These are phyloP conservation scores for Oreortyx pictus DNA, from an alignment of 2,797 vertebrate genomes.

Conservation along the genomic window DNA sequence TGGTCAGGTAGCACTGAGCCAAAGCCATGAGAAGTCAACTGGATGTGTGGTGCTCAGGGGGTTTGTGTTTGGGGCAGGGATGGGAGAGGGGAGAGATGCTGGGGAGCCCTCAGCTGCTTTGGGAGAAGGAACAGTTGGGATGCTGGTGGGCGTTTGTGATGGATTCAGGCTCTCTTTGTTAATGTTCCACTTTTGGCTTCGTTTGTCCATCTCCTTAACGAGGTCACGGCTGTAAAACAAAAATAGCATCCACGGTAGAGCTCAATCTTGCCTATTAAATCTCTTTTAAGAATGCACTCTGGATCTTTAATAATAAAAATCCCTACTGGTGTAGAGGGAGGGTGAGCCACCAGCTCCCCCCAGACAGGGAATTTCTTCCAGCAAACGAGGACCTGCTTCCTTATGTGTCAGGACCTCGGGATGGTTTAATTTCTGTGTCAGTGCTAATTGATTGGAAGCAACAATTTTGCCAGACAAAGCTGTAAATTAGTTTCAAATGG, in stretches of 20 bases:
- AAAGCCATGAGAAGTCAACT: not conserved
- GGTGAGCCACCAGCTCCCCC: not conserved
- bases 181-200: not conserved
- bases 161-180: conserved; percentile 28
- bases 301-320: not conserved
- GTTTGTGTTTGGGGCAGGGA: not conserved
- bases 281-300: not conserved
- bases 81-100: not conserved
- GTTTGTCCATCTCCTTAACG: conserved; percentile 41
- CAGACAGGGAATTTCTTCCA: not conserved
- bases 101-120: fast-evolving
- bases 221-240: conserved; percentile 36
- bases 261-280: conserved; percentile 30
- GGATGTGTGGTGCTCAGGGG: fast-evolving
- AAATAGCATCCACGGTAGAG: conserved; percentile 15
- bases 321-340: not conserved
- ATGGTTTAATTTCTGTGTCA: conserved; percentile 68
- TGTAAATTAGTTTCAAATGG: conserved; percentile 81
- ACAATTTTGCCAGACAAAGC: conserved; percentile 75
- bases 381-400: not conserved
- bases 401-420: conserved; percentile 9
- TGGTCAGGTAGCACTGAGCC: not conserved
- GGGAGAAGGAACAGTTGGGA: fast-evolving
- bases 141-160: not conserved
- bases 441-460: conserved; percentile 80